Base-by-base conservation (phyloP, 2,797 vertebrate genomes). In the Rhynchotus rufescens region DNA sequence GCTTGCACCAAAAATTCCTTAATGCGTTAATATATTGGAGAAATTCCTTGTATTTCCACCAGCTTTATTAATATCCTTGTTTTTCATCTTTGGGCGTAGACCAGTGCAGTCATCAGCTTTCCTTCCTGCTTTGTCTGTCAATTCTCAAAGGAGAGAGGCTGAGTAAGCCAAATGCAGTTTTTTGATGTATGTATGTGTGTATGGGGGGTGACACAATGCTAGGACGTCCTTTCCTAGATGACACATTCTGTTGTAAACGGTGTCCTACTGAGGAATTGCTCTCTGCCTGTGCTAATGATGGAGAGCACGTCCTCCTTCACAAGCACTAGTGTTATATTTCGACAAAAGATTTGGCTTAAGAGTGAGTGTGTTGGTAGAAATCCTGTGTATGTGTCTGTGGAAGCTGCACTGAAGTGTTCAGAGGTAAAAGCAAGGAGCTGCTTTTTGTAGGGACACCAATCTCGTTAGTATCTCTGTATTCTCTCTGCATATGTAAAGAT, bases 311-410 rank as follows among this genome's bases (percentile, higher is more conserved):
- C 49, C 49, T 51, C 49, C 72, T 12, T 89, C 59, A 65, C 73
- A 51, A 88, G 73, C 57, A 26, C 38, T 36, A 65, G 15, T 51
- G 20, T 71, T 69, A 44, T 6, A 73, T 19, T 28, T 65, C 19
- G 42, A 71, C 30, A 56, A 59, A 79, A 47, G 12, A 1, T 49
- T 72, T 75, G 14, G 26, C 22, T 80, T 4, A 7, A 7, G 25
- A 59, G 4, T 61, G 10, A 44, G 80, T 38, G 4, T 60, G 34
- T 44, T 84, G 15, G 40, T 82, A 44, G 59, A 68, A 92, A 23
- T 65, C 13, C 8, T 5, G 36, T 15, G 38, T 38, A 51, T 12
- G 0, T 28, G 14, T n/a, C 6, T 47, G 22, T 0, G 0, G 15
- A 86, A 91, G 12, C 32, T 71, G 21, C 61, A 52, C 36, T 79